Evolutionary conservation across 2,113 vertebrate genomes (phyloP).

Genomic region (Proterorhinus semilunaris): DNA sequence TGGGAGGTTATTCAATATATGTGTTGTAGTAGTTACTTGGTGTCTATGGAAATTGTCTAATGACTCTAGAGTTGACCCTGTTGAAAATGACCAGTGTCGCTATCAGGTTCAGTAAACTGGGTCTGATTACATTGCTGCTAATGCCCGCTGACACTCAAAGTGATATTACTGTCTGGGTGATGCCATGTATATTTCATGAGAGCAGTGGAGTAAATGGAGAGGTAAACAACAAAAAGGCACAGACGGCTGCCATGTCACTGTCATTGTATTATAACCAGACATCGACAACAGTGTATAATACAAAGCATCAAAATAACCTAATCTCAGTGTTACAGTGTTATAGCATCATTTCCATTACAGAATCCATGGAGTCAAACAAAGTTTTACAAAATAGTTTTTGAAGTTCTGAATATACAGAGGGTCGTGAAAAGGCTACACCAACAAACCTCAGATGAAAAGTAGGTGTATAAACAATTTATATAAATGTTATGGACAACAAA

Average conservation of each 20-base stretch:
- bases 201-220: constrained; percentile 16
- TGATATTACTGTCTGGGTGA: constrained; percentile 47
- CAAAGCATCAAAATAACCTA: constrained; percentile 62
- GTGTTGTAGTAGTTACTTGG: background rate
- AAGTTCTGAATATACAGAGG: constrained; percentile 42
- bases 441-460: constrained; percentile 16
- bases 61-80: constrained; percentile 45
- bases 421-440: constrained; percentile 25
- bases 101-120: constrained; percentile 45
- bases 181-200: constrained; percentile 59
- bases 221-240: constrained; percentile 17
- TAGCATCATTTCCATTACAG: constrained; percentile 57
- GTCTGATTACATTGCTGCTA: constrained; percentile 40
- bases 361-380: constrained; percentile 48
- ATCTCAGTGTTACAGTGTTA: constrained; percentile 64
- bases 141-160: constrained; percentile 29
- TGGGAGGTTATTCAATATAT: background rate
- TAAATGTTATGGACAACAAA: constrained; percentile 16
- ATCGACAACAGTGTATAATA: constrained; percentile 67
- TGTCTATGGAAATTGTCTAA: background rate
- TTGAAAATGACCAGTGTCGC: constrained; percentile 9
- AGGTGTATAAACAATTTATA: constrained; percentile 18
- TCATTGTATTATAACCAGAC: constrained; percentile 69
- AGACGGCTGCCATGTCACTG: constrained; percentile 22
- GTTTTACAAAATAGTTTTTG: constrained; percentile 58